Evolutionary conservation across 2,797 vertebrate genomes (phyloP).

Genomic region (Poliocrania exsul): DNA sequence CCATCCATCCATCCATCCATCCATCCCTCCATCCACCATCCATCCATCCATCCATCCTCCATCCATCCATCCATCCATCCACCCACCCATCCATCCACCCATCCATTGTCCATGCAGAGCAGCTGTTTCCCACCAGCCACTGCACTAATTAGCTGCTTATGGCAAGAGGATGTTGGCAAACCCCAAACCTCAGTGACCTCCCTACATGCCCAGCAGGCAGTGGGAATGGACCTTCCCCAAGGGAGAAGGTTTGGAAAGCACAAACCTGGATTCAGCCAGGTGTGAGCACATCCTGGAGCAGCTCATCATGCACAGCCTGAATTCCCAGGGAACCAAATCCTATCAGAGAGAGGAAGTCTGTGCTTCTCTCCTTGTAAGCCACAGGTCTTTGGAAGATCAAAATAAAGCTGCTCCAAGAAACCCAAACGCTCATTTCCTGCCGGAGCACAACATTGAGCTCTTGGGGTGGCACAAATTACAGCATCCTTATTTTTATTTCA

Average conservation of each 20-base stretch:
- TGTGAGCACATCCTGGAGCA: not conserved
- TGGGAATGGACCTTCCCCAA: not conserved
- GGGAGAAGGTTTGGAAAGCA: not conserved
- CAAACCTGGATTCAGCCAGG: not conserved
- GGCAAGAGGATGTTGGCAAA: not conserved
- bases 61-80: no score
- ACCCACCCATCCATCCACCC: not conserved
- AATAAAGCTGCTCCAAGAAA: constrained; percentile 7
- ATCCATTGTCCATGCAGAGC: not conserved
- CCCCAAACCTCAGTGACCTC: not conserved
- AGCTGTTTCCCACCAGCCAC: not conserved
- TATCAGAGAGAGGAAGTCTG: not conserved
- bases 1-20: no score
- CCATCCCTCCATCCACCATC: no score
- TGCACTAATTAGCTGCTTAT: not conserved
- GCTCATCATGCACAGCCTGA: not conserved
- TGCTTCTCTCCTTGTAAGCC: not conserved
- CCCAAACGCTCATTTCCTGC: constrained; percentile 47
- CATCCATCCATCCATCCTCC: no score
- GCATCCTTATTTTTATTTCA: constrained; percentile 49
- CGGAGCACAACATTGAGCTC: not conserved
- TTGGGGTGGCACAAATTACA: constrained; percentile 43
- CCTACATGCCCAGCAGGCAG: rapidly evolving
- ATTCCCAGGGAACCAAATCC: not conserved
- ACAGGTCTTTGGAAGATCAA: not conserved